These are phyloP conservation scores for Ascidia mentula DNA, from an alignment of 23 tunicate species.

Conservation along the genomic window DNA sequence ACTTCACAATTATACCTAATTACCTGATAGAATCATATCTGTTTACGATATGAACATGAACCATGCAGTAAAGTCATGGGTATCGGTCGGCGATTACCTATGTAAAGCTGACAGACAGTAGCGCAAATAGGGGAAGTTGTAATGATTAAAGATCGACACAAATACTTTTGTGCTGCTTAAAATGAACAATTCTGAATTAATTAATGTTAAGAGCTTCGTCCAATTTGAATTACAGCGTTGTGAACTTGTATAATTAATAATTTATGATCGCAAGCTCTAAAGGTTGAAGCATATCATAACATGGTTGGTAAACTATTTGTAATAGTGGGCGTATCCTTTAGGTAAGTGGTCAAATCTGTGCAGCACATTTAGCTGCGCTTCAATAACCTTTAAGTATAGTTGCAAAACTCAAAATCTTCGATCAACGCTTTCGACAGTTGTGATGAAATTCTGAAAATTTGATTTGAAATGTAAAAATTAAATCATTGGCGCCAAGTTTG, in stretches of 20 bases:
- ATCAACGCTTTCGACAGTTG: slow-evolving; percentile 16
- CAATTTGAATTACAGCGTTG: not conserved
- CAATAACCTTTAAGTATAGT: too few species aligned
- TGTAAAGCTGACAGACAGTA: too few species aligned
- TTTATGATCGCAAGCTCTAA: not conserved
- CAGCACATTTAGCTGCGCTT: slow-evolving; percentile 9
- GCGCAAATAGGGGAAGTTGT: too few species aligned
- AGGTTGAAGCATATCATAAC: slow-evolving; percentile 11
- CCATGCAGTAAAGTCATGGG: too few species aligned
- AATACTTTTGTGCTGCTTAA: too few species aligned
- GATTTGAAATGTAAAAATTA: too few species aligned
- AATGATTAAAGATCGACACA: too few species aligned
- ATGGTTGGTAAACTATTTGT: not conserved
- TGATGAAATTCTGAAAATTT: not conserved
- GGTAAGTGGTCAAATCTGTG: slow-evolving; percentile 9
- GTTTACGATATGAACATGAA: too few species aligned
- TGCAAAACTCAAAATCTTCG: not conserved
- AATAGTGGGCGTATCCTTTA: slow-evolving; percentile 11
- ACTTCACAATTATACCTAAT: too few species aligned
- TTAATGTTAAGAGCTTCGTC: not conserved
- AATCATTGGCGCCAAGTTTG: not conserved
- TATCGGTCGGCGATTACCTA: too few species aligned
- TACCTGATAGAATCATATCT: too few species aligned
- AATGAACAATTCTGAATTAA: too few species aligned
- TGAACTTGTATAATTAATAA: not conserved